Evolutionary conservation across 2,888 invertebrate species (phyloP).

Genomic region (Carcina quercana): DNA sequence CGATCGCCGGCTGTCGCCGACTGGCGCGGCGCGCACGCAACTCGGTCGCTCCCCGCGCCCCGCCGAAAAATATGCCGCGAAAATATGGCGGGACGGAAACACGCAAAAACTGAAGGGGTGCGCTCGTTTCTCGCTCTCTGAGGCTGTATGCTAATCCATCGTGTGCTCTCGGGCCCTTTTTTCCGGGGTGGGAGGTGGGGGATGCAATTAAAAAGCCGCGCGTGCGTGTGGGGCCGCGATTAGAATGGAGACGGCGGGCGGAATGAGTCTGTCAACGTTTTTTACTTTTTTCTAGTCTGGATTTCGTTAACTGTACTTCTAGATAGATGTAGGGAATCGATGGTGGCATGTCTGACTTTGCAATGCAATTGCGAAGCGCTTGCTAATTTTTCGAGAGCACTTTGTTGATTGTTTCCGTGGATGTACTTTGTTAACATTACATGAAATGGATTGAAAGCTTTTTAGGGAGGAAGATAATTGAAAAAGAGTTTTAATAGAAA

Average conservation of each 20-base stretch:
- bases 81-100: slow-evolving; percentile 62
- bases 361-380: slow-evolving; percentile 17
- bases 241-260: slow-evolving; percentile 67
- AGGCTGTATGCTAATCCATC: slow-evolving; percentile 74
- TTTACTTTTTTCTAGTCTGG: slow-evolving; percentile 72
- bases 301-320: slow-evolving; percentile 29
- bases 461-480: no score
- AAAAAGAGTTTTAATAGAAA: no score
- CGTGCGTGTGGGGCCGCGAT: slow-evolving; percentile 71
- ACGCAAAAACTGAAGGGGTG: slow-evolving; percentile 70
- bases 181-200: slow-evolving; percentile 64
- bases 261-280: slow-evolving; percentile 67
- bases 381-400: neutral
- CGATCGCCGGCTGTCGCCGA: slow-evolving; percentile 62
- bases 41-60: slow-evolving; percentile 33
- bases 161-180: slow-evolving; percentile 56
- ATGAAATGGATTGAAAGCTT: no score
- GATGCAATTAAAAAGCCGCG: slow-evolving; percentile 73
- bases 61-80: slow-evolving; percentile 55
- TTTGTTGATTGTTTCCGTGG: neutral
- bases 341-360: slow-evolving; percentile 32
- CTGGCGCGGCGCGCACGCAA: slow-evolving; percentile 65
- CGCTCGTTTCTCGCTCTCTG: slow-evolving; percentile 51
- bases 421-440: neutral
- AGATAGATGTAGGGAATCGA: slow-evolving; percentile 43